These are phyloP conservation scores for Candidula unifasciata DNA, from an alignment of 2,888 invertebrate species.

Conservation along the genomic window DNA sequence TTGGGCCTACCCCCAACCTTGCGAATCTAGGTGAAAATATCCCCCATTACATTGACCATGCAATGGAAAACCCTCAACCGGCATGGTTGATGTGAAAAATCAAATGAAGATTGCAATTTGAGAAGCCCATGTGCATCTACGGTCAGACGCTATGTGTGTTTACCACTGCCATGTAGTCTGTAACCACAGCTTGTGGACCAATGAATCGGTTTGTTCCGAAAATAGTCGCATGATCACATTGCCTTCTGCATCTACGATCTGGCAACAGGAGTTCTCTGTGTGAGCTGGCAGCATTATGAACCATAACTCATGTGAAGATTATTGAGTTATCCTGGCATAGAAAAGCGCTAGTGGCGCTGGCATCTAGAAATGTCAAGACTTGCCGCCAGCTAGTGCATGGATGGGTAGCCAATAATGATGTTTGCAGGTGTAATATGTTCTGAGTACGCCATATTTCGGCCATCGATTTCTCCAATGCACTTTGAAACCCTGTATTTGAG, in stretches of 20 bases:
- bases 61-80: too few species aligned
- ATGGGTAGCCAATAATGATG: slow-evolving; percentile 1
- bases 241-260: neutral
- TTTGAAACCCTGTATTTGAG: neutral
- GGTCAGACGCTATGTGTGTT: too few species aligned
- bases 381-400: slow-evolving; percentile 7
- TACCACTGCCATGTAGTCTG: too few species aligned
- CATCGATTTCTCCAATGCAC: neutral
- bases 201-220: neutral
- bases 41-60: too few species aligned
- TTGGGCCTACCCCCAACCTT: too few species aligned
- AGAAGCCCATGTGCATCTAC: too few species aligned
- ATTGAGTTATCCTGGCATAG: neutral
- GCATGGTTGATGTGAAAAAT: too few species aligned
- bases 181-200: too few species aligned
- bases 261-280: neutral
- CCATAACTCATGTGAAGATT: slow-evolving; percentile 3
- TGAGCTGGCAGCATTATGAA: neutral
- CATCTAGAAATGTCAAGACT: slow-evolving; percentile 27
- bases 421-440: slow-evolving; percentile 30
- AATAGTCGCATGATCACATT: neutral
- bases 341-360: neutral
- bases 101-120: too few species aligned
- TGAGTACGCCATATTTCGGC: slow-evolving; percentile 7
- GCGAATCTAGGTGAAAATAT: too few species aligned